Conservation (phyloP, 2,113 vertebrate species). For the Rhinogobius similis region DNA sequence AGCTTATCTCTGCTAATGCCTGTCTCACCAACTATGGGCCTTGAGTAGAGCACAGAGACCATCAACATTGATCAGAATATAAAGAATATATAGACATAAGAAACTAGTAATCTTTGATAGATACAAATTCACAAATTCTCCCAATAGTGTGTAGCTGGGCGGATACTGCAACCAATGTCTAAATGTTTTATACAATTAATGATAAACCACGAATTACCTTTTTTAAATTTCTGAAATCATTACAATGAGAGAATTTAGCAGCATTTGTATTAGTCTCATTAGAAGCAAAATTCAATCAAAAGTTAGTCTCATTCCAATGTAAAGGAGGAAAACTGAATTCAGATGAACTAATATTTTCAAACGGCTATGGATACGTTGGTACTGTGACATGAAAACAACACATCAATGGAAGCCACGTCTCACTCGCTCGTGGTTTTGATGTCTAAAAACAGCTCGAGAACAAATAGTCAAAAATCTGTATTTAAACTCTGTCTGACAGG, state of each 20-base stretch:
- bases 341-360: constrained; percentile 52
- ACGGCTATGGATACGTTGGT: constrained; percentile 54
- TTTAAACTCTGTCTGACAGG: constrained; percentile 65
- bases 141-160: neutral
- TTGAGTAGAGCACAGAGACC: neutral
- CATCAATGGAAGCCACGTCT: constrained; percentile 67
- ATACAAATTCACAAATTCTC: neutral
- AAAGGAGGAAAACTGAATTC: constrained; percentile 37
- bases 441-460: constrained; percentile 70
- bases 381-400: constrained; percentile 62
- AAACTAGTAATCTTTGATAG: too few relatives aligned
- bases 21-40: neutral
- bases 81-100: too few relatives aligned
- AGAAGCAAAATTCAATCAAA: constrained; percentile 7
- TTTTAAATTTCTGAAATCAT: too few relatives aligned
- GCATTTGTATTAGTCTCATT: neutral
- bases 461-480: constrained; percentile 65
- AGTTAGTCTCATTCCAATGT: constrained; percentile 26
- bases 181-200: neutral
- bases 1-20: neutral
- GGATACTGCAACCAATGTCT: neutral
- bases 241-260: too few relatives aligned
- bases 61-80: too few relatives aligned
- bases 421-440: constrained; percentile 62
- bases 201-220: too few relatives aligned